Evolutionary conservation across 2,113 vertebrate genomes (phyloP).

Genomic region (Noturus placidus): DNA sequence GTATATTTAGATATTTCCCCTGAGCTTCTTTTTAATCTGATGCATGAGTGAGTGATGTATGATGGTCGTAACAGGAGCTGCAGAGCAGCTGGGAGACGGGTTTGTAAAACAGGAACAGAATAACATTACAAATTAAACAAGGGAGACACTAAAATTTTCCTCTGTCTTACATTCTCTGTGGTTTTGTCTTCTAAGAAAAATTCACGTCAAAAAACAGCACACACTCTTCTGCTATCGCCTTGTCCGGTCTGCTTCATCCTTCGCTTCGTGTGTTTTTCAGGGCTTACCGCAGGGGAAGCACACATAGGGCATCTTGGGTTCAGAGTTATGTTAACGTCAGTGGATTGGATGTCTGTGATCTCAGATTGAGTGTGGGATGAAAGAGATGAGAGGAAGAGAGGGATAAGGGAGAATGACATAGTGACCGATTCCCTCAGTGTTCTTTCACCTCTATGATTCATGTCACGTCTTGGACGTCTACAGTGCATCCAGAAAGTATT

Average conservation of each 20-base stretch:
- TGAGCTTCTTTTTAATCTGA: constrained; percentile 43
- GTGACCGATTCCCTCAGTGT: constrained; percentile 8
- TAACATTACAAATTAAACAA: constrained; percentile 33
- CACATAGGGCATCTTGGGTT: constrained; percentile 8
- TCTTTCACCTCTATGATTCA: constrained; percentile 5
- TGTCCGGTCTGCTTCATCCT: constrained; percentile 15
- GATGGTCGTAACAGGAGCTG: constrained; percentile 26
- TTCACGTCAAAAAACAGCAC: neutral
- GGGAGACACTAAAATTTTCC: constrained; percentile 17
- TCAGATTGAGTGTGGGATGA: constrained; percentile 34
- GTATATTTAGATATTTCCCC: constrained; percentile 14
- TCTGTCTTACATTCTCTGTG: neutral
- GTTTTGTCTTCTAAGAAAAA: constrained; percentile 5
- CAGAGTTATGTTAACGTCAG: constrained; percentile 13
- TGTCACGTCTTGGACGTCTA: neutral
- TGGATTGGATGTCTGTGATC: constrained; percentile 27
- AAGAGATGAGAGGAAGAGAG: constrained; percentile 26
- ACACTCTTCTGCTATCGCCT: constrained; percentile 8
- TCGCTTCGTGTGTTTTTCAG: neutral
- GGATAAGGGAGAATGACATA: constrained; percentile 28
- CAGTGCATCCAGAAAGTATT: too few species aligned
- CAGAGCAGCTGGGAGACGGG: constrained; percentile 17
- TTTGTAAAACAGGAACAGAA: constrained; percentile 1
- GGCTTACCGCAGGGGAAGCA: neutral
- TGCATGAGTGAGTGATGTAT: constrained; percentile 29